Conservation (phyloP, 2,797 vertebrate genomes). For the Nannoperca australis region DNA sequence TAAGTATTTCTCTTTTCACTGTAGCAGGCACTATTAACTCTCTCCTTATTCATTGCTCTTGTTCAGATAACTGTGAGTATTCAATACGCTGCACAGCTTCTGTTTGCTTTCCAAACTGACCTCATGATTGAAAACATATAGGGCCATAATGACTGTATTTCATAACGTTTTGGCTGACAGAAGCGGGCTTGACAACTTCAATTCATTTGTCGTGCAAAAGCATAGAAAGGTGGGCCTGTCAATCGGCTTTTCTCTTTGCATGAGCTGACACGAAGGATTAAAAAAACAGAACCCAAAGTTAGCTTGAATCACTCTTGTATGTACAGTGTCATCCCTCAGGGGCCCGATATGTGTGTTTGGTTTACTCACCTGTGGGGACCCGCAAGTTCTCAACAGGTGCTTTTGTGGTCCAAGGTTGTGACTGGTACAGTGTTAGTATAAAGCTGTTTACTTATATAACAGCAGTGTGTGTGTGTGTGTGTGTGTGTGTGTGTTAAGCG, state of each 20-base stretch:
- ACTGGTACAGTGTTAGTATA: constrained; percentile 15
- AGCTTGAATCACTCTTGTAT: constrained; percentile 60
- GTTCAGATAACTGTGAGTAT: constrained; percentile 22
- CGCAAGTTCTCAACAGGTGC: constrained; percentile 66
- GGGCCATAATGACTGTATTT: constrained; percentile 56
- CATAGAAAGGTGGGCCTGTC: constrained; percentile 58
- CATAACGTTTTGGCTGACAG: constrained; percentile 51
- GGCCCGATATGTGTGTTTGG: constrained; percentile 46
- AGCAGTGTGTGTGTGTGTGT: constrained; percentile 17
- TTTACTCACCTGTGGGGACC: constrained; percentile 75
- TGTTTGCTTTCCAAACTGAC: constrained; percentile 69
- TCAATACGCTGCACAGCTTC: constrained; percentile 21
- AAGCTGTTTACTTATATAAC: constrained; percentile 55
- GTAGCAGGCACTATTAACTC: constrained; percentile 54
- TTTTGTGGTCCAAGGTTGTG: constrained; percentile 31
- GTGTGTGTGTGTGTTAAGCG: constrained; percentile 20
- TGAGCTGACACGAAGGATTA: constrained; percentile 55
- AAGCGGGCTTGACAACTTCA: constrained; percentile 49
- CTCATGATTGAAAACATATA: constrained; percentile 67
- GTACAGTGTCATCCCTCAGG: constrained; percentile 32
- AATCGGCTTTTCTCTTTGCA: constrained; percentile 24
- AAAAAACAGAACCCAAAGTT: constrained; percentile 54
- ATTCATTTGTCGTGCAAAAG: constrained; percentile 52
- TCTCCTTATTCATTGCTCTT: constrained; percentile 43
- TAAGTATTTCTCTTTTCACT: constrained; percentile 53